Evolutionary conservation across 2,113 vertebrate genomes (phyloP).

Genomic region (Ophiodon elongatus): DNA sequence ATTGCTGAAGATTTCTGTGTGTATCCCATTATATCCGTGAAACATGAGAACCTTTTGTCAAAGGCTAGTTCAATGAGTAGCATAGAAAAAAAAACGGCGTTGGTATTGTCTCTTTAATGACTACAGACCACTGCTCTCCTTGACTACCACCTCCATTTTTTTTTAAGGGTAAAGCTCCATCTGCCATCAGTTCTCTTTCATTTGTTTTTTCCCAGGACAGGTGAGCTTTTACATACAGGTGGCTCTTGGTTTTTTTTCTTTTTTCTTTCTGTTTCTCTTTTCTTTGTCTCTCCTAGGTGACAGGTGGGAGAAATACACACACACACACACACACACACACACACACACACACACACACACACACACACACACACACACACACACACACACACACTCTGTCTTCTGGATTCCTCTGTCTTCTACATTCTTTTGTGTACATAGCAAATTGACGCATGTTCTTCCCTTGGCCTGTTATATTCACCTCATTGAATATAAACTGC

Average conservation of each 20-base stretch:
- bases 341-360: constrained; percentile 1
- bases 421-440: constrained; percentile 64
- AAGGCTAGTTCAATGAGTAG: neutral
- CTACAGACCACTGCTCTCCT: neutral
- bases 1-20: neutral
- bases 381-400: neutral
- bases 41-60: neutral
- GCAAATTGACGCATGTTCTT: constrained; percentile 66
- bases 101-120: constrained; percentile 5
- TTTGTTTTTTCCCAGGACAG: constrained; percentile 39
- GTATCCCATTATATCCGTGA: neutral
- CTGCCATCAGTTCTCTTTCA: constrained; percentile 44
- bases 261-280: constrained; percentile 1
- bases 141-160: constrained; percentile 13
- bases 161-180: constrained; percentile 31
- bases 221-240: constrained; percentile 77
- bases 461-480: constrained; percentile 34
- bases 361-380: neutral
- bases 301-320: constrained; percentile 19
- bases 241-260: constrained; percentile 32
- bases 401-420: constrained; percentile 38
- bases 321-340: neutral
- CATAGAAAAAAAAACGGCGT: neutral
- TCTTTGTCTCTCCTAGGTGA: constrained; percentile 57
- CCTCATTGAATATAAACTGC: constrained; percentile 77